Evolutionary conservation across 2,113 vertebrate species (phyloP).

Genomic region (Pagrus major): DNA sequence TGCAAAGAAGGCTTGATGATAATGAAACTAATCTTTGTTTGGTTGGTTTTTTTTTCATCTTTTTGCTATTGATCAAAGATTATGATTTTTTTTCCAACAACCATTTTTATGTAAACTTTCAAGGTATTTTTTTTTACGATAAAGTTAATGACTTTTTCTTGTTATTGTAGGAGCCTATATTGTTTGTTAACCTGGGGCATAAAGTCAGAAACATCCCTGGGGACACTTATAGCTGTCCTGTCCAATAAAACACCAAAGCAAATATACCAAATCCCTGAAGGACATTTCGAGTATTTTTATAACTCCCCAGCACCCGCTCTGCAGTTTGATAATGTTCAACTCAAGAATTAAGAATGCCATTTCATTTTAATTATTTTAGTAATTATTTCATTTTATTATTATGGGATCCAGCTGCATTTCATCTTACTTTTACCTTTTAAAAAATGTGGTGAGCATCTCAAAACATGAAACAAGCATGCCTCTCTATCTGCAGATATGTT

Average conservation of each 20-base stretch:
- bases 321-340: too few relatives aligned
- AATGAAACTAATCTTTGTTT: background rate
- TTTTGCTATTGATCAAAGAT: background rate
- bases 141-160: background rate
- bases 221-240: background rate
- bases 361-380: too few relatives aligned
- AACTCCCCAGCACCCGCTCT: background rate
- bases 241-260: background rate
- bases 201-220: background rate
- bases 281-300: background rate
- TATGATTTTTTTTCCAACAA: background rate
- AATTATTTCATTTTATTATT: too few relatives aligned
- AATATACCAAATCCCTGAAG: background rate
- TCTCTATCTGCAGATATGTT: background rate
- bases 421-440: background rate
- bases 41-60: too few relatives aligned
- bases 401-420: background rate
- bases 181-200: background rate
- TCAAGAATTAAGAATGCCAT: too few relatives aligned
- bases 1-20: background rate
- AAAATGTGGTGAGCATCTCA: background rate
- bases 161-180: background rate
- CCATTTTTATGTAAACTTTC: background rate
- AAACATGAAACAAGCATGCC: background rate
- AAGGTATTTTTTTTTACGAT: background rate